Percentiles rank a stretch among this genome's conserved stretches.
Conservation (phyloP, 2,888 invertebrate species). For the Limenitis arthemis region DNA sequence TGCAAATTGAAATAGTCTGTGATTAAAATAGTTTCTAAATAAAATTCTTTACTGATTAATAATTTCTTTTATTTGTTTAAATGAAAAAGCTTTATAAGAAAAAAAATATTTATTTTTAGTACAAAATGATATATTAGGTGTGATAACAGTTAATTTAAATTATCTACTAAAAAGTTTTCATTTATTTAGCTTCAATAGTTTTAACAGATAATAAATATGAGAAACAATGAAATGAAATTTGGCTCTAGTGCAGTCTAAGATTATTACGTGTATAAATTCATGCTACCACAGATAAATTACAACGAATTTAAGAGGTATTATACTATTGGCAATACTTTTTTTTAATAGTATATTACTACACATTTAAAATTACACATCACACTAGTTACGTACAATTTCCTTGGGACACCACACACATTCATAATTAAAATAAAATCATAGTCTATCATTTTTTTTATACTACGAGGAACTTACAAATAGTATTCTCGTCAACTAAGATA, state of each 20-base stretch:
- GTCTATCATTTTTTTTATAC: no score
- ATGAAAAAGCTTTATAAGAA: not conserved
- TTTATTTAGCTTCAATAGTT: not conserved
- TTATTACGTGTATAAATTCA: slow-evolving; percentile 21
- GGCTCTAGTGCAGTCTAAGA: slow-evolving; percentile 51
- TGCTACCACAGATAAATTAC: slow-evolving; percentile 1
- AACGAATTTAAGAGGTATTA: not conserved
- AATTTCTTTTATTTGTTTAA: not conserved
- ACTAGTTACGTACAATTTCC: not conserved
- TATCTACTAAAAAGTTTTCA: not conserved
- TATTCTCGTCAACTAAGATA: no score
- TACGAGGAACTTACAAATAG: no score
- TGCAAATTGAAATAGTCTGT: slow-evolving; percentile 18
- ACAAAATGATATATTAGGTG: slow-evolving; percentile 38
- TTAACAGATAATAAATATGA: slow-evolving; percentile 4
- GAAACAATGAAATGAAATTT: slow-evolving; percentile 31
- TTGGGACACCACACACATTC: not conserved
- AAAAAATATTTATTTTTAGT: slow-evolving; percentile 41
- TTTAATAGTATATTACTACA: not conserved
- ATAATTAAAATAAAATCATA: no score
- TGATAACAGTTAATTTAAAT: slow-evolving; percentile 28
- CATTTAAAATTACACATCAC: not conserved
- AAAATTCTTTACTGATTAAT: no score
- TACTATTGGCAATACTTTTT: slow-evolving; percentile 2
- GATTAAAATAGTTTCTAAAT: slow-evolving; percentile 11